phyloP scores from a whole-genome alignment of 1,140 invertebrate species.

The Leptopilina clavipes region DNA sequence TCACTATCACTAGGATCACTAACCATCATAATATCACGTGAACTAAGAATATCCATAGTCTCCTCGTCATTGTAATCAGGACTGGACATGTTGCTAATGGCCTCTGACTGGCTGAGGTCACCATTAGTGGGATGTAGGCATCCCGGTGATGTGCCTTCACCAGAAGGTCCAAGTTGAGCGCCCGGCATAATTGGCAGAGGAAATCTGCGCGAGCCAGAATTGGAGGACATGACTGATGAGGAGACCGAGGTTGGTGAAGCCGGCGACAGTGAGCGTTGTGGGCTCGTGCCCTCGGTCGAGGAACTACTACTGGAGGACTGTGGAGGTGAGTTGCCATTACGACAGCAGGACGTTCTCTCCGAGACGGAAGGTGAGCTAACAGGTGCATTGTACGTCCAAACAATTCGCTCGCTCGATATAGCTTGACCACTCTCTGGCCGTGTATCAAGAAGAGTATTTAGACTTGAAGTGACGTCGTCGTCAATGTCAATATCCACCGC shows the following conservation, averaged over 20 bases:
- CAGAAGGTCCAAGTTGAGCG: slow-evolving; percentile 56
- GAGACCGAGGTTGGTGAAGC: slow-evolving; percentile 89
- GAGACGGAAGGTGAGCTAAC: slow-evolving; percentile 74
- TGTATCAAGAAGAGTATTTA: slow-evolving; percentile 92
- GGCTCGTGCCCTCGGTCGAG: slow-evolving; percentile 80
- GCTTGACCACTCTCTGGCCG: slow-evolving; percentile 80
- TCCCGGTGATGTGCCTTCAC: slow-evolving; percentile 61
- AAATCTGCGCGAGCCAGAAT: slow-evolving; percentile 76
- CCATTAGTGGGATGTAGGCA: slow-evolving; percentile 72
- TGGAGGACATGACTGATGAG: slow-evolving; percentile 88
- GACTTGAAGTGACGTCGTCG: slow-evolving; percentile 93
- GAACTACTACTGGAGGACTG: slow-evolving; percentile 78
- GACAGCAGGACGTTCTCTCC: slow-evolving; percentile 72
- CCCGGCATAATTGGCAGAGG: slow-evolving; percentile 51
- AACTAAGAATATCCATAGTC: slow-evolving; percentile 79
- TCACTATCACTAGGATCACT: slow-evolving; percentile 91
- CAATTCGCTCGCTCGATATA: slow-evolving; percentile 80
- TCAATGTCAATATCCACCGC: slow-evolving; percentile 93
- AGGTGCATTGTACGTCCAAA: slow-evolving; percentile 94
- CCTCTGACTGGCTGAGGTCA: slow-evolving; percentile 85
- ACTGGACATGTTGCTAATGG: slow-evolving; percentile 90
- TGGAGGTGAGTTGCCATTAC: slow-evolving; percentile 74
- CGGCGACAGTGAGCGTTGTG: slow-evolving; percentile 81
- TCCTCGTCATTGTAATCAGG: slow-evolving; percentile 89
- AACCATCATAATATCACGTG: slow-evolving; percentile 86